phyloP scores from a whole-genome alignment of 2,888 invertebrate species.

The Nysson spinosus region DNA sequence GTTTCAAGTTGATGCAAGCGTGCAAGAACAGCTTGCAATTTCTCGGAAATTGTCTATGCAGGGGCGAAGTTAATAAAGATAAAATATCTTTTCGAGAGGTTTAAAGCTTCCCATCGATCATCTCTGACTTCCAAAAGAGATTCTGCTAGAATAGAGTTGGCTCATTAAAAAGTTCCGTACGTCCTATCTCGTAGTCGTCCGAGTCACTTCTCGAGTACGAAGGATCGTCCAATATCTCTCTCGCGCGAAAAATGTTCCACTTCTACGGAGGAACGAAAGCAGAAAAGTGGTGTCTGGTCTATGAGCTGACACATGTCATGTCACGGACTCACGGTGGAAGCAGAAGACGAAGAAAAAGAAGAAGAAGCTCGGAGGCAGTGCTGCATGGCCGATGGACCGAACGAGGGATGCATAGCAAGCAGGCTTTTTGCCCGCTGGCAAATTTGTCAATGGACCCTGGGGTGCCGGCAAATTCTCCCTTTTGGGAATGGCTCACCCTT shows the following conservation, averaged over 20 bases:
- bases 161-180: conserved; percentile 30
- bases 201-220: too few species aligned
- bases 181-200: too few species aligned
- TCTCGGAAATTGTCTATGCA: neutral
- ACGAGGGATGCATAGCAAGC: conserved; percentile 66
- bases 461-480: conserved; percentile 44
- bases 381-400: conserved; percentile 59
- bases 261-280: too few species aligned
- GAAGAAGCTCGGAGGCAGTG: conserved; percentile 30
- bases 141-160: neutral
- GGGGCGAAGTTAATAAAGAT: conserved; percentile 20
- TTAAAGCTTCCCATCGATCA: conserved; percentile 21
- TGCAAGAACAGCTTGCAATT: conserved; percentile 7
- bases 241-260: conserved; percentile 23
- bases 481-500: conserved; percentile 30
- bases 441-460: conserved; percentile 66
- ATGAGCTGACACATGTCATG: conserved; percentile 44
- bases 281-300: too few species aligned
- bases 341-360: too few species aligned
- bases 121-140: neutral
- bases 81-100: conserved; percentile 5
- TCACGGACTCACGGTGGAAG: conserved; percentile 41
- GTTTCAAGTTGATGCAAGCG: neutral
- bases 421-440: conserved; percentile 62
- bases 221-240: too few species aligned